Evolutionary conservation across 1,140 invertebrate species (phyloP), one percentile per base, ranked within the genome.

Genomic region (Drosophila pruinosa): DNA sequence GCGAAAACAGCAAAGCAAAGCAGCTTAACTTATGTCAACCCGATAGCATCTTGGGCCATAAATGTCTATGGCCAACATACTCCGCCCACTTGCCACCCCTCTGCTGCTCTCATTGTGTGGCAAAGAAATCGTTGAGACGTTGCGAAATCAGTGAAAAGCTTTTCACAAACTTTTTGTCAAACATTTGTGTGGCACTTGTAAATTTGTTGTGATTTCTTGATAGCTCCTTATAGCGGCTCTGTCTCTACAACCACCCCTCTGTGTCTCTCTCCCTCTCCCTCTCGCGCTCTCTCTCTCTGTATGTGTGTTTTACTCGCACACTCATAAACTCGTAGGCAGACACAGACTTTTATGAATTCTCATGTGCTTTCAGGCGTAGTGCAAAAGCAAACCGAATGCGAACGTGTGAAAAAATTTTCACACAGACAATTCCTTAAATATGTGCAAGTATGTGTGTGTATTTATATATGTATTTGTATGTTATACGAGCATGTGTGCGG

Each of bases 201-300:
- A 88, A 88, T 88, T 88, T 88, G 82, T 88, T 88, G 83, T 88
- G 82, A 88, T 88, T 89, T 89, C 82, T 88, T 88, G 82, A 88
- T 88, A 88, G 82, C 82, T 89, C 61, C 81, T 89, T 82, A 88
- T 88, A 56, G 61, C 80, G 50, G 71, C 39, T 76, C 38, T 68
- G 31, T 47, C 54, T 48, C 31, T 21, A 10, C 10, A 7, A n/a
- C 28, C n/a, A 31, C 31, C 31, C 31, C 15, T 22, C 19, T 24
- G 24, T 61, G 28, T 58, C 10, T 15, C 14, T 22, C 36, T 19
- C 24, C n/a, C 8, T 12, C 15, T 61, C n/a, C 38, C 12, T 48
- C 28, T 21, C n/a, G n/a, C n/a, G n/a, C 26, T 34, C 10, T 34
- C 10, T 17, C 24, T 12, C n/a, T 54, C 5, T 26, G 31, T 31